Conservation (phyloP, 2,888 invertebrate species). For the Chalcosyrphus nemorum region DNA sequence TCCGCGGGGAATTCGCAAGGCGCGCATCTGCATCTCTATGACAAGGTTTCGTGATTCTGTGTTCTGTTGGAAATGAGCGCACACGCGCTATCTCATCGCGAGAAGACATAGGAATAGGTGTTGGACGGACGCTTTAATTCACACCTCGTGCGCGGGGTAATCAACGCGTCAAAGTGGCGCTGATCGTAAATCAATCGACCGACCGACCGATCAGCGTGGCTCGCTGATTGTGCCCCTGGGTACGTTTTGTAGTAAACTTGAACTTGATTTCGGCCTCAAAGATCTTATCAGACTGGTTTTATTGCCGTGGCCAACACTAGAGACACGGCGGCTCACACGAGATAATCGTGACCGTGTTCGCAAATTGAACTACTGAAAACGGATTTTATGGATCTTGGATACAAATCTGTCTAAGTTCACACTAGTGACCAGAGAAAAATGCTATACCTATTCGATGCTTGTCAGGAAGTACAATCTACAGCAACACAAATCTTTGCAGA, state of each 20-base stretch:
- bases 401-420: conserved; percentile 13
- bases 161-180: conserved; percentile 65
- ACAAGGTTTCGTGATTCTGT: conserved; percentile 5
- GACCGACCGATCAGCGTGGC: conserved; percentile 41
- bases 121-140: conserved; percentile 56
- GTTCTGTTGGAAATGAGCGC: conserved; percentile 22
- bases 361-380: conserved; percentile 49
- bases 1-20: conserved; percentile 7
- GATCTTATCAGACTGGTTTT: conserved; percentile 39
- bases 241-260: conserved; percentile 58
- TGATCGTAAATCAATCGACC: conserved; percentile 67
- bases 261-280: conserved; percentile 54
- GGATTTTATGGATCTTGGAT: conserved; percentile 12
- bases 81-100: conserved; percentile 10
- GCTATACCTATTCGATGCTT: background rate
- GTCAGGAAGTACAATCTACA: background rate
- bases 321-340: conserved; percentile 10
- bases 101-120: conserved; percentile 3
- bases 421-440: background rate
- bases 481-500: no score
- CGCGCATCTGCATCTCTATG: conserved; percentile 37
- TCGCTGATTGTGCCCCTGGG: conserved; percentile 60
- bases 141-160: conserved; percentile 63
- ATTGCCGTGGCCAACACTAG: conserved; percentile 8
- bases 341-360: conserved; percentile 45